Percentiles rank a stretch among this genome's conserved stretches.
phyloP scores from a whole-genome alignment of 37 sponge, comb jelly and placozoan genomes.

The Beroe forskalii region DNA sequence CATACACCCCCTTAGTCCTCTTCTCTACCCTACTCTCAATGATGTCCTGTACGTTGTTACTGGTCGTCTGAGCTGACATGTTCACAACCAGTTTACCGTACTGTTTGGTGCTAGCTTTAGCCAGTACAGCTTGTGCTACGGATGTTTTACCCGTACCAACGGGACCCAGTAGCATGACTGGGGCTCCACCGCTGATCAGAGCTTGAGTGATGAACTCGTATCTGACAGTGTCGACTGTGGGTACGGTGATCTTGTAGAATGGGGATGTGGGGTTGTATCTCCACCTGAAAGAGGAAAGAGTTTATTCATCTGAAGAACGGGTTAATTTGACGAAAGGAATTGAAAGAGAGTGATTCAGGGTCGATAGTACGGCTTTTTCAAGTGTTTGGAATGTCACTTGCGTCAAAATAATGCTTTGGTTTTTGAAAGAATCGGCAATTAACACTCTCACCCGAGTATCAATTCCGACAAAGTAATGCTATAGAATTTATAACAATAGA shows the following conservation, averaged over 20 bases:
- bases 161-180: slow-evolving; percentile 92
- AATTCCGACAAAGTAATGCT: not conserved
- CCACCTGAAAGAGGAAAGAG: slow-evolving; percentile 31
- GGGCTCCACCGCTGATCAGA: slow-evolving; percentile 76
- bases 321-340: too few species aligned
- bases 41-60: slow-evolving; percentile 98
- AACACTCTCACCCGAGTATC: not conserved
- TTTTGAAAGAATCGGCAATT: too few species aligned
- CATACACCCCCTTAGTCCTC: slow-evolving; percentile 97
- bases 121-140: slow-evolving; percentile 86
- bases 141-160: slow-evolving; percentile 98
- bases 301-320: too few species aligned
- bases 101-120: slow-evolving; percentile 77
- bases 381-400: too few species aligned
- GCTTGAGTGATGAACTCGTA: slow-evolving; percentile 91
- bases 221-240: slow-evolving; percentile 96
- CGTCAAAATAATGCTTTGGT: too few species aligned
- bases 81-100: slow-evolving; percentile 90
- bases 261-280: slow-evolving; percentile 72
- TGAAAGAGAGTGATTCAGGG: not conserved
- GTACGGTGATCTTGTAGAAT: slow-evolving; percentile 99
- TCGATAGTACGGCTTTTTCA: too few species aligned
- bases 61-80: slow-evolving; percentile 94
- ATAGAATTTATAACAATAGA: not conserved
- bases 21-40: slow-evolving; percentile 99